phyloP scores from a whole-genome alignment of 2,888 invertebrate genomes.

The Meteorus colon region DNA sequence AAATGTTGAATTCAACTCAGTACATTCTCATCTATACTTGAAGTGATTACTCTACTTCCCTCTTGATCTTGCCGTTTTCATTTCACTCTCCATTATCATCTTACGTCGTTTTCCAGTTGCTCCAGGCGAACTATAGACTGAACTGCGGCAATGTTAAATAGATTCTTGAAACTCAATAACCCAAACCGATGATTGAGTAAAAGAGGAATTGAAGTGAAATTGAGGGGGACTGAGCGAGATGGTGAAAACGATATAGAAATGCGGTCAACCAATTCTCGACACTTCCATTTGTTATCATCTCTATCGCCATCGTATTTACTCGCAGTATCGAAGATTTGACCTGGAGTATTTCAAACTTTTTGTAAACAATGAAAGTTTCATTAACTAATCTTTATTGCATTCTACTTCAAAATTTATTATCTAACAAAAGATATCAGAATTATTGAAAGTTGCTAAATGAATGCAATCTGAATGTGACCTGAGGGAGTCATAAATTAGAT shows the following conservation, averaged over 20 bases:
- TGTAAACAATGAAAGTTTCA: neutral
- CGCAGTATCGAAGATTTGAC: slow-evolving; percentile 30
- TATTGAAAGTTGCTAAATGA: too few species aligned
- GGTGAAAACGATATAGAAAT: neutral
- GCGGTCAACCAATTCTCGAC: slow-evolving; percentile 6
- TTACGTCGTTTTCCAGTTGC: slow-evolving; percentile 44
- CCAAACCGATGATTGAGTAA: slow-evolving; percentile 10
- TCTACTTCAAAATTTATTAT: neutral
- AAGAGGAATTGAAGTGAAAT: neutral
- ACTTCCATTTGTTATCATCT: slow-evolving; percentile 44
- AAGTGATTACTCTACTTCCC: slow-evolving; percentile 36
- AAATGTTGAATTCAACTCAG: slow-evolving; percentile 50
- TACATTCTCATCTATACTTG: slow-evolving; percentile 13
- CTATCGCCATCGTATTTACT: slow-evolving; percentile 43
- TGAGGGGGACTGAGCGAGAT: neutral
- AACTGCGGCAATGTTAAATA: slow-evolving; percentile 58
- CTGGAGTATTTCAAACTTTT: neutral
- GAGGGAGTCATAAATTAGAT: too few species aligned
- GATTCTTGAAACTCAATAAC: slow-evolving; percentile 59
- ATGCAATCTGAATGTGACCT: too few species aligned
- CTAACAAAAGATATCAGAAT: too few species aligned
- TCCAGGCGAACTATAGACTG: slow-evolving; percentile 48
- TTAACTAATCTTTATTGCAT: neutral
- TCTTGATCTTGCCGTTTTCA: slow-evolving; percentile 45
- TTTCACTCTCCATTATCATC: neutral